Percentiles rank a stretch among this genome's conserved stretches.
Conservation (phyloP, 2,113 vertebrate species). For the Rousettus leschenaultii region DNA sequence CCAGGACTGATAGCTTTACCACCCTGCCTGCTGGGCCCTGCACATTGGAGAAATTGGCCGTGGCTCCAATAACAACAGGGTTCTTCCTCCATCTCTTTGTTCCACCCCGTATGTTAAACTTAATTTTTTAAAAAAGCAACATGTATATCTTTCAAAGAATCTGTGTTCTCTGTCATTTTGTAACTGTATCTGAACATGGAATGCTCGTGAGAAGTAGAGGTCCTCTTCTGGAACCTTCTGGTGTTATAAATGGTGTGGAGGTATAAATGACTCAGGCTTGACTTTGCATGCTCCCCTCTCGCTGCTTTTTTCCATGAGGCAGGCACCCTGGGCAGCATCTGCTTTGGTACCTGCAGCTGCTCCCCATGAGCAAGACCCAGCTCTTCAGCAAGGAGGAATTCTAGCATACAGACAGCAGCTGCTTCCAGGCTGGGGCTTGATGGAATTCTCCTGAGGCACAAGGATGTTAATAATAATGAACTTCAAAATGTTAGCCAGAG, state of each 20-base stretch:
- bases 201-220: neutral
- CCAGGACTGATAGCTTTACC: neutral
- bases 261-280: accelerated
- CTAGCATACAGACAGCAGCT: neutral
- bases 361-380: neutral
- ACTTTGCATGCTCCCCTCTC: neutral
- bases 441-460: neutral
- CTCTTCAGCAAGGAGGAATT: neutral
- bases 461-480: conserved; percentile 12
- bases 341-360: neutral
- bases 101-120: neutral
- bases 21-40: neutral
- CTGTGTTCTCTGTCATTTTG: neutral
- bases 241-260: accelerated
- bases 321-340: neutral
- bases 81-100: neutral
- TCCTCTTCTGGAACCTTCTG: neutral
- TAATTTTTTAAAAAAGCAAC: neutral
- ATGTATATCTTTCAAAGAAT: neutral
- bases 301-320: neutral
- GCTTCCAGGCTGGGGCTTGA: neutral
- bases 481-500: conserved; percentile 23
- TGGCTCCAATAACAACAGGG: neutral
- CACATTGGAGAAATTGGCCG: neutral
- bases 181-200: neutral